Evolutionary conservation across 1,140 invertebrate species (phyloP).

Genomic region (Drosophila erecta): DNA sequence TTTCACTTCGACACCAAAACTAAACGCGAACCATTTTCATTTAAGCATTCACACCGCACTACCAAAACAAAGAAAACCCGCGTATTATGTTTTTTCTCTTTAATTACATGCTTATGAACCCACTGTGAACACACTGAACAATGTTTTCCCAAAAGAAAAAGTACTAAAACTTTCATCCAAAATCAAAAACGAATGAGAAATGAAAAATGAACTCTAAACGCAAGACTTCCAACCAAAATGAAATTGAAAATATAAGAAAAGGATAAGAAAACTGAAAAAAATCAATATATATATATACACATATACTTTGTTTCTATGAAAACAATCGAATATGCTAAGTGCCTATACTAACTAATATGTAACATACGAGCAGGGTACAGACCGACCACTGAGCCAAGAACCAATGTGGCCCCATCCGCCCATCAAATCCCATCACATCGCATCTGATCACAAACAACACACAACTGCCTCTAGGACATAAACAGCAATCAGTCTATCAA

Average conservation of each 20-base stretch:
- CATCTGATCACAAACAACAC: constrained; percentile 6
- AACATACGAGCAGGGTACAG: constrained; percentile 27
- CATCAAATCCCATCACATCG: neutral
- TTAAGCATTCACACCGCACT: constrained; percentile 3
- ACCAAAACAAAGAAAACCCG: neutral
- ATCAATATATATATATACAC: constrained; percentile 55
- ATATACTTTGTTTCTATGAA: constrained; percentile 80
- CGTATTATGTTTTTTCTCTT: constrained; percentile 28
- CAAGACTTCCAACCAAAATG: constrained; percentile 69
- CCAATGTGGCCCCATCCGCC: constrained; percentile 19
- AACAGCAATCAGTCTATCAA: constrained; percentile 2
- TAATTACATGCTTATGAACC: constrained; percentile 14
- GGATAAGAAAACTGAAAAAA: constrained; percentile 35
- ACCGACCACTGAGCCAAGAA: constrained; percentile 41
- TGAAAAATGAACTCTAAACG: constrained; percentile 48
- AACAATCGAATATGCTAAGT: constrained; percentile 82
- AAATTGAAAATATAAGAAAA: constrained; percentile 43
- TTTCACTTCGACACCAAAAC: constrained; percentile 29
- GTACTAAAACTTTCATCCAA: constrained; percentile 31
- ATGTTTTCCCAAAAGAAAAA: constrained; percentile 20
- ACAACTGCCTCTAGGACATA: constrained; percentile 36
- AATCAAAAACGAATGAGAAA: constrained; percentile 36
- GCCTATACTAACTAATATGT: constrained; percentile 76
- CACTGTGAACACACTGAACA: constrained; percentile 37
- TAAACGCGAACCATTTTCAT: constrained; percentile 9